Evolutionary conservation across 2,113 vertebrate genomes (phyloP).

Genomic region (Cryptomyrus ogoouensis): DNA sequence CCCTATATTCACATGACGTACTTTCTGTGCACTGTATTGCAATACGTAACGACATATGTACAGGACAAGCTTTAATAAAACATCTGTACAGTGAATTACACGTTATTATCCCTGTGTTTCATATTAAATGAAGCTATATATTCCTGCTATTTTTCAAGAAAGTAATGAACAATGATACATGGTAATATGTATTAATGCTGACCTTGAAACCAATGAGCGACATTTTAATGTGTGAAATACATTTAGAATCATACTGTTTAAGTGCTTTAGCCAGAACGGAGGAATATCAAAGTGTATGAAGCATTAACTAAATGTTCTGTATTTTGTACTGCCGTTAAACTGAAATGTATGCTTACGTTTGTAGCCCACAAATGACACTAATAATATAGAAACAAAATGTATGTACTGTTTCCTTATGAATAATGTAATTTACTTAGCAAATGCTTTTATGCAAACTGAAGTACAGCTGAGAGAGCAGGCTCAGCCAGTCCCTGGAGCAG

Average conservation of each 20-base stretch:
- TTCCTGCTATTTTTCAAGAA: neutral
- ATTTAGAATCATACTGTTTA: neutral
- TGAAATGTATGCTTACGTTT: neutral
- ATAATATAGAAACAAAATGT: neutral
- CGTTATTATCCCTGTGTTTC: neutral
- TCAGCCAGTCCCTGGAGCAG: neutral
- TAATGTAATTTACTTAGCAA: neutral
- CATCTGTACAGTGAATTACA: neutral
- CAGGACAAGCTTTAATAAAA: neutral
- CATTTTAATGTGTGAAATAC: neutral
- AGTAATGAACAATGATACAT: neutral
- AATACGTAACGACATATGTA: conserved; percentile 12
- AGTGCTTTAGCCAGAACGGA: neutral
- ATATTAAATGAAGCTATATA: neutral
- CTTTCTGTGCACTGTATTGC: neutral
- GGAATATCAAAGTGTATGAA: neutral
- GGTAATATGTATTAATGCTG: neutral
- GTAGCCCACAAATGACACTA: neutral
- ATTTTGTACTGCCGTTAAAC: neutral
- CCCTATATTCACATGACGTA: neutral
- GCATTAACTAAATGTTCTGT: neutral
- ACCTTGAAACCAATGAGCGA: neutral
- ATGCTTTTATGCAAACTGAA: neutral
- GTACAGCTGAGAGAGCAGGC: neutral
- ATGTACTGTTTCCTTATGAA: neutral